phyloP scores from a whole-genome alignment of 2,888 invertebrate species.

The Gymnocheta viridis region DNA sequence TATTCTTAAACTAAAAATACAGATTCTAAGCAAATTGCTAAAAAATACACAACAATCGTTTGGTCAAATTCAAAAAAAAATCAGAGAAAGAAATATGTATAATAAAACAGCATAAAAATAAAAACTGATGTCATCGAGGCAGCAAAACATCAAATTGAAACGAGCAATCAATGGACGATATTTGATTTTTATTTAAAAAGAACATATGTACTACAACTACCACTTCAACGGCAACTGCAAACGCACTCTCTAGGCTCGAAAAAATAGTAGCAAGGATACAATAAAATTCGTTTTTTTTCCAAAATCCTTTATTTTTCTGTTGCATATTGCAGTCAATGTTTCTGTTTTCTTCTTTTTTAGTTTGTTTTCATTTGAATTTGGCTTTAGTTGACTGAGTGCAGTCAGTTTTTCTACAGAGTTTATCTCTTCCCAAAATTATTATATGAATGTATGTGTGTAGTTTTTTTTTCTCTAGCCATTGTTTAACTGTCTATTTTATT shows the following conservation, averaged over 20 bases:
- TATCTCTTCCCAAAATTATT: conserved; percentile 11
- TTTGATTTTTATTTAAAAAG: conserved; percentile 61
- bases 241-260: neutral
- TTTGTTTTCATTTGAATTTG: conserved; percentile 18
- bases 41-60: neutral
- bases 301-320: too few relatives aligned
- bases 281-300: conserved; percentile 5
- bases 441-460: too few relatives aligned
- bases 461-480: neutral
- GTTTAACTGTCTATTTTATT: conserved; percentile 43
- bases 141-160: conserved; percentile 52
- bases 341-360: neutral
- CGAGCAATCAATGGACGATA: conserved; percentile 60
- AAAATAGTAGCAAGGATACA: conserved; percentile 34
- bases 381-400: conserved; percentile 53
- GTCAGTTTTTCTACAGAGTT: neutral
- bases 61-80: conserved; percentile 26
- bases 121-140: conserved; percentile 7
- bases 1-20: conserved; percentile 17
- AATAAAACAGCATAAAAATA: neutral
- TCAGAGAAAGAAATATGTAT: neutral
- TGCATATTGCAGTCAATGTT: conserved; percentile 36
- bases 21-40: conserved; percentile 9
- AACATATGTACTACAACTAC: conserved; percentile 30
- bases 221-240: neutral